Percentiles rank a stretch among this genome's conserved stretches.
Evolutionary conservation across 2,797 vertebrate genomes (phyloP).

Genomic region (Paramormyrops hopkinsi): DNA sequence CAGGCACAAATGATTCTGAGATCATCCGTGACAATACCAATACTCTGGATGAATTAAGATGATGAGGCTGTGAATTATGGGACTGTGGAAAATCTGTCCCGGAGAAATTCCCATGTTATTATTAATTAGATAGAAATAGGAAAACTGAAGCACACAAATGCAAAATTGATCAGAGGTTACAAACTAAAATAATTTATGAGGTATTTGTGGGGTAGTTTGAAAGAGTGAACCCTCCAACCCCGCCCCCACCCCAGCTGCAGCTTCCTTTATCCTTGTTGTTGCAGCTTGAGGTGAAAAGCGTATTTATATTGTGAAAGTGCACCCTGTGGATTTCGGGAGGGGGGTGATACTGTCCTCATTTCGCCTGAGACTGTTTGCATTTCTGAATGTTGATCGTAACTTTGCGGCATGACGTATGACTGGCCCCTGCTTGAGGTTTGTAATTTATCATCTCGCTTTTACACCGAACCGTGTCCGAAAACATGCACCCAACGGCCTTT

Average conservation of each 20-base stretch:
- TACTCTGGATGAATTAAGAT: constrained; percentile 47
- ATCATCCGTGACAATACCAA: constrained; percentile 36
- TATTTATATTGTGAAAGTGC: constrained; percentile 1
- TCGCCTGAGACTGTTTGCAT: neutral
- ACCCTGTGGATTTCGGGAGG: neutral
- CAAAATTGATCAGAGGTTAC: neutral
- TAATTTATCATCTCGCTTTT: neutral
- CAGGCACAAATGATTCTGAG: constrained; percentile 30
- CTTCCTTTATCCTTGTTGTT: neutral
- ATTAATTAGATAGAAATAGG: neutral
- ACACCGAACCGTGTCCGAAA: neutral
- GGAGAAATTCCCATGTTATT: neutral
- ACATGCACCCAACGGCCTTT: neutral
- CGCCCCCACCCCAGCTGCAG: neutral
- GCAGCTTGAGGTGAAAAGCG: neutral
- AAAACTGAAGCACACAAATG: neutral
- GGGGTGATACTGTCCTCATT: neutral
- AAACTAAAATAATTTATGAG: neutral
- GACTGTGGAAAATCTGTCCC: constrained; percentile 30
- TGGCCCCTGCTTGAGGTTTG: neutral
- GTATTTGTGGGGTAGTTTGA: neutral
- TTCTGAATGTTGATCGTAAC: neutral
- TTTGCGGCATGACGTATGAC: neutral
- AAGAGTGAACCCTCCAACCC: neutral
- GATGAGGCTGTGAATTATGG: constrained; percentile 42